A percentile compares a stretch with the other conserved stretches of the same genome.
Evolutionary conservation across 2,888 invertebrate species (phyloP).

Genomic region (Lamellibrachia columna): DNA sequence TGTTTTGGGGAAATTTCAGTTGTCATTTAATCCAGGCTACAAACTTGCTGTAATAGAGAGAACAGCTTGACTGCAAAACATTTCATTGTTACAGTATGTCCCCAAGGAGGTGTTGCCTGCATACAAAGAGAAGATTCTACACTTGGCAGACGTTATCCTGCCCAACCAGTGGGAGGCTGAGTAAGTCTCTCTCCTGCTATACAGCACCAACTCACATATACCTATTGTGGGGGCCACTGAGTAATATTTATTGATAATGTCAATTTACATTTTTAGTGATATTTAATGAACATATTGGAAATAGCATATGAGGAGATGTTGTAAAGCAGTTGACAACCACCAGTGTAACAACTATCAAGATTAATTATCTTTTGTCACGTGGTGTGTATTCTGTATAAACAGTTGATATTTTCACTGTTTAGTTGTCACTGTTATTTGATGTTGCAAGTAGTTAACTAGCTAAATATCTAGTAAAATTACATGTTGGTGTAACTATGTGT

Average conservation of each 20-base stretch:
- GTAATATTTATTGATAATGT: no score
- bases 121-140: slow-evolving; percentile 84
- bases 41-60: background rate
- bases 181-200: slow-evolving; percentile 67
- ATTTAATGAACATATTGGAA: no score
- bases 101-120: slow-evolving; percentile 87
- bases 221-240: background rate
- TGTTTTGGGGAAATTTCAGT: background rate
- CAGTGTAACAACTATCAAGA: no score
- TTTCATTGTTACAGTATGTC: slow-evolving; percentile 79
- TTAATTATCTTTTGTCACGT: no score
- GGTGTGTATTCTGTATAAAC: no score
- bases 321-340: no score
- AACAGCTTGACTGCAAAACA: background rate
- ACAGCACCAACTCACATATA: background rate
- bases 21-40: background rate
- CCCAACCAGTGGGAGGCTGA: slow-evolving; percentile 96
- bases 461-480: no score
- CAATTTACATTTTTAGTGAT: no score
- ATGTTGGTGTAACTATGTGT: background rate
- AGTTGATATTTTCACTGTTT: no score
- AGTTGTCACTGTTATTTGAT: no score
- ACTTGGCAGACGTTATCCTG: slow-evolving; percentile 91
- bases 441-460: no score
- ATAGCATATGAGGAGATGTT: no score